phyloP scores from a whole-genome alignment of 2,113 vertebrate genomes.

The Xiphias gladius region DNA sequence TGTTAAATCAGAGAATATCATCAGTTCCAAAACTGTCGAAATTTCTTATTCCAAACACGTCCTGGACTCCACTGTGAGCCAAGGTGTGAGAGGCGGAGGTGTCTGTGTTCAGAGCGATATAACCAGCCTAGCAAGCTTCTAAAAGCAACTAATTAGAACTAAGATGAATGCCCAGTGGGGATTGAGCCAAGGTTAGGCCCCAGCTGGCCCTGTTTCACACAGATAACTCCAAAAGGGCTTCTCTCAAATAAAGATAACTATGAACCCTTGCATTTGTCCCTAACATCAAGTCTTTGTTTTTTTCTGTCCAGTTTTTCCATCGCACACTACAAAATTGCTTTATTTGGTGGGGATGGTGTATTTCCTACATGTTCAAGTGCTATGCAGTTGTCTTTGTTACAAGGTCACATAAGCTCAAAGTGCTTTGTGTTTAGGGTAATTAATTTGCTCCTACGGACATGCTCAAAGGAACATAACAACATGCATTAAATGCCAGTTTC shows the following conservation, averaged over 20 bases:
- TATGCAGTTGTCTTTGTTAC: conserved; percentile 13
- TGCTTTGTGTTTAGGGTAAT: conserved; percentile 3
- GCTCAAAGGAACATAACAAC: not conserved
- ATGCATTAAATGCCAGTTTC: conserved; percentile 1
- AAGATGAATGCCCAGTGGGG: conserved; percentile 62
- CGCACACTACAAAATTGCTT: not conserved
- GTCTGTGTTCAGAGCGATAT: conserved; percentile 17
- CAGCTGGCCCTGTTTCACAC: conserved; percentile 62
- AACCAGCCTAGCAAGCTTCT: conserved; percentile 41
- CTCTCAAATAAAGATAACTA: conserved; percentile 38
- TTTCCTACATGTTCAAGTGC: conserved; percentile 26
- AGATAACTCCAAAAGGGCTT: conserved; percentile 47
- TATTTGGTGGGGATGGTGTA: conserved; percentile 9
- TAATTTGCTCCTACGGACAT: not conserved
- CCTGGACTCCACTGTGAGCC: not conserved
- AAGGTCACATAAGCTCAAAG: conserved; percentile 12
- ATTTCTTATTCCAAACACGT: conserved; percentile 25
- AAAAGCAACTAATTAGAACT: conserved; percentile 68
- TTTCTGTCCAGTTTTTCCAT: too few relatives aligned
- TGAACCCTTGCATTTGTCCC: conserved; percentile 18
- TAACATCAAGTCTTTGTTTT: not conserved
- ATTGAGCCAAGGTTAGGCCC: conserved; percentile 57
- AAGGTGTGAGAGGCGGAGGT: conserved; percentile 24
- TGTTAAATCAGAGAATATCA: conserved; percentile 10
- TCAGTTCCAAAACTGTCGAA: not conserved